Evolutionary conservation across 2,888 invertebrate genomes (phyloP).

Genomic region (Ophion obscuratus): DNA sequence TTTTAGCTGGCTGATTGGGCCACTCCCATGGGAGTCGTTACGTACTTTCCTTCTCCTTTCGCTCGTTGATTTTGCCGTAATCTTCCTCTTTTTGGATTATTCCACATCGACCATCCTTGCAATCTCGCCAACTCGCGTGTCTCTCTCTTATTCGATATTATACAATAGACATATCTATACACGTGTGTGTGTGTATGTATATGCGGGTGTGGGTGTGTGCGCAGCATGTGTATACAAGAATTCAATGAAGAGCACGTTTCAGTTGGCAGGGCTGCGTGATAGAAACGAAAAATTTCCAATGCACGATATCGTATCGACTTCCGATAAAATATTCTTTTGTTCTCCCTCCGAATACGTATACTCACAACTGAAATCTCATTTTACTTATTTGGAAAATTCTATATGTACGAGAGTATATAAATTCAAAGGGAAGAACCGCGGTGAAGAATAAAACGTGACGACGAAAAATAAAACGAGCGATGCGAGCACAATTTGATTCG

Average conservation of each 20-base stretch:
- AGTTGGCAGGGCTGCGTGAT: slow-evolving; percentile 14
- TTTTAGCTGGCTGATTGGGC: slow-evolving; percentile 80
- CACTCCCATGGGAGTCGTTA: slow-evolving; percentile 80
- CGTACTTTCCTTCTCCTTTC: slow-evolving; percentile 68
- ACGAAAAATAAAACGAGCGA: neutral
- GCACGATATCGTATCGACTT: slow-evolving; percentile 42
- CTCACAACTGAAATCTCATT: slow-evolving; percentile 26
- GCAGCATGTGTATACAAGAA: slow-evolving; percentile 8
- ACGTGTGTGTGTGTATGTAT: neutral
- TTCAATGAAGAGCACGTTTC: slow-evolving; percentile 24
- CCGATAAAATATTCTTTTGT: slow-evolving; percentile 50
- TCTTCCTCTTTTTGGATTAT: slow-evolving; percentile 43
- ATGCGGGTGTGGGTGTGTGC: neutral
- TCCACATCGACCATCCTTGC: slow-evolving; percentile 38
- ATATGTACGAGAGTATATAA: slow-evolving; percentile 16
- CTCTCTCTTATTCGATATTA: slow-evolving; percentile 46
- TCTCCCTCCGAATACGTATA: slow-evolving; percentile 23
- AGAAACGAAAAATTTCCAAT: slow-evolving; percentile 40
- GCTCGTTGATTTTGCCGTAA: slow-evolving; percentile 51
- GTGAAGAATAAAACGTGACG: neutral
- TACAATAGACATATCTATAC: slow-evolving; percentile 1
- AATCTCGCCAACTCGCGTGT: slow-evolving; percentile 18
- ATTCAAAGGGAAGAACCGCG: slow-evolving; percentile 13
- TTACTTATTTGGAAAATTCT: slow-evolving; percentile 35
- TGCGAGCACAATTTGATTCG: neutral